phyloP scores from a whole-genome alignment of 2,888 invertebrate species.

The Hetaerina titia region DNA sequence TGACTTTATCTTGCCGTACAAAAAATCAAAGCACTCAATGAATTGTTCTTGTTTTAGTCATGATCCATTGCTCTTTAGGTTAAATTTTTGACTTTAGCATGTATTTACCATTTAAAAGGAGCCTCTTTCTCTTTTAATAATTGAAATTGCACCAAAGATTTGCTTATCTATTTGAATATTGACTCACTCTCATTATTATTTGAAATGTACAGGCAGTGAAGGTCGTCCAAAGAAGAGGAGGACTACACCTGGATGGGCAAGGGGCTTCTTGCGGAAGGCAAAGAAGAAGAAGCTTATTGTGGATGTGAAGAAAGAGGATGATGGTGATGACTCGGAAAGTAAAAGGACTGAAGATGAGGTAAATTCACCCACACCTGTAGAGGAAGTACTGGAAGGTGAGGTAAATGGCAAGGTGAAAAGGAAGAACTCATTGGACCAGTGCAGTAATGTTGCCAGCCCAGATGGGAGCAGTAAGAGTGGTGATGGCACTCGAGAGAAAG shows the following conservation, averaged over 20 bases:
- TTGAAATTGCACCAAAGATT: neutral
- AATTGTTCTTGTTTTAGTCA: too few species aligned
- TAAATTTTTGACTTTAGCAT: neutral
- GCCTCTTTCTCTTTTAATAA: neutral
- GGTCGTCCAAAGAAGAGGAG: constrained; percentile 75
- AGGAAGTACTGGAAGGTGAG: constrained; percentile 40
- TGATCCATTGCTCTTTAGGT: too few species aligned
- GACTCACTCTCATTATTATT: neutral
- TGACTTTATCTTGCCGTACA: neutral
- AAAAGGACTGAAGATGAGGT: constrained; percentile 38
- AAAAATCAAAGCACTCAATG: too few species aligned
- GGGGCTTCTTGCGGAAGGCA: constrained; percentile 78
- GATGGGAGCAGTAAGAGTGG: constrained; percentile 37
- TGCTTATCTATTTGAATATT: too few species aligned
- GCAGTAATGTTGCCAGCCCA: neutral
- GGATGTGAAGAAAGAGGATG: constrained; percentile 27
- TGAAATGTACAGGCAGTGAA: constrained; percentile 20
- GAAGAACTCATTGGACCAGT: constrained; percentile 34
- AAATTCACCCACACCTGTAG: neutral
- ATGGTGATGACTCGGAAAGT: neutral
- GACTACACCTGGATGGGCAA: constrained; percentile 78
- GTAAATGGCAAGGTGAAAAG: constrained; percentile 3
- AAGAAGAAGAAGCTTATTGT: constrained; percentile 76
- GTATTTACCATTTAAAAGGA: neutral
- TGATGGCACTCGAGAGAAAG: neutral